A percentile compares a stretch with the other conserved stretches of the same genome.
These are phyloP conservation scores for Chloroclysta siterata DNA, from an alignment of 2,888 invertebrate species.

Conservation along the genomic window DNA sequence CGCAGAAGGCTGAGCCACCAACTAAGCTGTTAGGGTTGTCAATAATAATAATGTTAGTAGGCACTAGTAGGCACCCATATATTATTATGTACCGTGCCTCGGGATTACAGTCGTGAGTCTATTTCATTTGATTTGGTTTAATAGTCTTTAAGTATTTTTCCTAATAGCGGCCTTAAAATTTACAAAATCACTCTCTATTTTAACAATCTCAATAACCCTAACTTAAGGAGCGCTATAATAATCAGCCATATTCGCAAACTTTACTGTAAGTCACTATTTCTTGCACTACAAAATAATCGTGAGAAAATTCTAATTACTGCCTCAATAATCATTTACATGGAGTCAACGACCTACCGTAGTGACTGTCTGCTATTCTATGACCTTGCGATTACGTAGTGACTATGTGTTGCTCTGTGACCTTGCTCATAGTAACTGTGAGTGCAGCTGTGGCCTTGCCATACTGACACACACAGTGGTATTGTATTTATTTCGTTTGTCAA, in stretches of 20 bases:
- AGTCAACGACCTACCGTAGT: slow-evolving; percentile 30
- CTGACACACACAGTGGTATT: slow-evolving; percentile 15
- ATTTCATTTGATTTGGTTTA: too few relatives aligned
- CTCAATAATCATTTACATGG: slow-evolving; percentile 15
- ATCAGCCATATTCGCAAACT: background rate
- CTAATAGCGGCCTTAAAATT: too few relatives aligned
- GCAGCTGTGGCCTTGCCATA: slow-evolving; percentile 15
- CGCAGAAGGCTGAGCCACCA: too few relatives aligned
- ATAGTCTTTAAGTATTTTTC: too few relatives aligned
- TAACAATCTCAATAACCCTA: too few relatives aligned
- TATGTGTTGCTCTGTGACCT: slow-evolving; percentile 20
- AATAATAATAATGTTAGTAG: too few relatives aligned
- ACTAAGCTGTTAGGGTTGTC: too few relatives aligned
- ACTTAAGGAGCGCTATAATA: too few relatives aligned
- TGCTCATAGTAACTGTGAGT: slow-evolving; percentile 8
- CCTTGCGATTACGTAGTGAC: slow-evolving; percentile 25
- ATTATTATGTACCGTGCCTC: too few relatives aligned
- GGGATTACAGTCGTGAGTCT: too few relatives aligned
- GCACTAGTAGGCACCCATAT: too few relatives aligned
- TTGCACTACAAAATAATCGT: slow-evolving; percentile 7
- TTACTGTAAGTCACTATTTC: background rate
- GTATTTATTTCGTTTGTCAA: background rate
- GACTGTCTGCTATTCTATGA: slow-evolving; percentile 24
- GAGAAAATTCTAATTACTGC: slow-evolving; percentile 26
- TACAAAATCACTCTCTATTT: too few relatives aligned